Base-by-base conservation (phyloP, 2,113 vertebrate species). In the Notarius lentiginosus region DNA sequence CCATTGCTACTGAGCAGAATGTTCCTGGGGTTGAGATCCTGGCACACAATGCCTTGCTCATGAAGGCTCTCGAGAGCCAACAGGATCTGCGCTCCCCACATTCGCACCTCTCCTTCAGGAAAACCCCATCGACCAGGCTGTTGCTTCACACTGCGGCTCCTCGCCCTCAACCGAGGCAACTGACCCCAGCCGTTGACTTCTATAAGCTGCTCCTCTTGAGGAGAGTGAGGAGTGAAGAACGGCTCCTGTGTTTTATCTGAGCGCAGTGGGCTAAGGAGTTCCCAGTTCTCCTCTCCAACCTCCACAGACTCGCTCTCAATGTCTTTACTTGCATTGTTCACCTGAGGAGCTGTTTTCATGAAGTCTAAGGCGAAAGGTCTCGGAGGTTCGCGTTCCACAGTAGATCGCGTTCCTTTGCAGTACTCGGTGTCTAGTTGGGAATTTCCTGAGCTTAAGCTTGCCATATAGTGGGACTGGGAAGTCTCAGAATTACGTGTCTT, bases 1-100 rank as follows among this genome's bases (percentile, higher is more conserved):
- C 98, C 98, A 0, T 95, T 94, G 89, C 92, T 93, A 84, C 96
- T 97, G 72, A 99, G 94, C n/a, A 99, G 95, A 88, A 99, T 90
- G 85, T 99, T 99, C 90, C 94, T 96, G n/a, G 98, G 98, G 89
- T 98, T 99, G 88, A 99, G 97, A 87, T 99, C 98, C 63, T 94
- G 94, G 92, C 98, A 99, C 86, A 99, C 82, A n/a, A 99, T 92
- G 30, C 98, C 97, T 91, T 99, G 97, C 88, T 99, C 94, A 76
- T 99, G 98, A 85, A 99, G 95, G 20, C 96, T 97, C 87, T 99
- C 98, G 86, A 99, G 91, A 2, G 97, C 97, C 92, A 99, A 87
- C 41, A 99, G 93, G 22, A 96, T 95, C 95, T 99, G 97, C 0
- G 98, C 97, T 2, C 96, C 98, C 98, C 97, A 99, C 18, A 96